Base-by-base conservation (phyloP, 92 coral and sea anemone species). In the Siderastrea siderea region DNA sequence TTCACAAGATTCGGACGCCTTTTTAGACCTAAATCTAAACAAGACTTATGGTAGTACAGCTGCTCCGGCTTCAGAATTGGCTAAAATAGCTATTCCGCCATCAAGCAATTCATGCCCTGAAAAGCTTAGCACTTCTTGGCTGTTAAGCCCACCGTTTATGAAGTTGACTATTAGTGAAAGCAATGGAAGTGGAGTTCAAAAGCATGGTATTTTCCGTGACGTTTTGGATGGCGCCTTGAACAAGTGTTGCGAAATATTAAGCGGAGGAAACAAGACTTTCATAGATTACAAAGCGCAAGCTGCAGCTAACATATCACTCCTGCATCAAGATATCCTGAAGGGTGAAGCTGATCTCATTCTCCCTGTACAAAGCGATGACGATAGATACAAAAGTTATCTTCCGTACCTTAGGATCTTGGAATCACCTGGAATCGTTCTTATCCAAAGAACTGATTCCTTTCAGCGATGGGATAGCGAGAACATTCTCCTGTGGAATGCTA, bases 351-450 rank as follows among this genome's bases (percentile, higher is more conserved):
- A 74, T 13, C 0, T 74, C 4, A 50, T 74, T 17, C 4, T 19
- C 57, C 78, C 78, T 2, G 78, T 74, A n/a, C 61, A 74, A 5
- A 74, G 78, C 61, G 78, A 50, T 51, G 44, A n/a, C 3, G 26
- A n/a, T 10, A 1, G 10, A 5, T 74, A 74, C 61, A 54, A 54
- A 49, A 19, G 45, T 0, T 50, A 1, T 50, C 9, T 74, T 2
- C 60, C 78, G 3, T 74, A 12, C 45, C 44, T 74, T 0, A 74
- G 50, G 78, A 50, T 74, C 7, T 74, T 74, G 16, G 78, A 74
- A 2, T 74, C 78, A 2, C 78, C 78, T 5, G 78, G 78, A 7
- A 45, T 74, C 61, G 78, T 50, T 50, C 78, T 74, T 15, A 74
- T 74, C 15, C 38, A 6, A 19, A 7, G 52, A 1, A 44, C 12